Conservation (phyloP, 2,797 vertebrate genomes). For the Neostethus bicornis region DNA sequence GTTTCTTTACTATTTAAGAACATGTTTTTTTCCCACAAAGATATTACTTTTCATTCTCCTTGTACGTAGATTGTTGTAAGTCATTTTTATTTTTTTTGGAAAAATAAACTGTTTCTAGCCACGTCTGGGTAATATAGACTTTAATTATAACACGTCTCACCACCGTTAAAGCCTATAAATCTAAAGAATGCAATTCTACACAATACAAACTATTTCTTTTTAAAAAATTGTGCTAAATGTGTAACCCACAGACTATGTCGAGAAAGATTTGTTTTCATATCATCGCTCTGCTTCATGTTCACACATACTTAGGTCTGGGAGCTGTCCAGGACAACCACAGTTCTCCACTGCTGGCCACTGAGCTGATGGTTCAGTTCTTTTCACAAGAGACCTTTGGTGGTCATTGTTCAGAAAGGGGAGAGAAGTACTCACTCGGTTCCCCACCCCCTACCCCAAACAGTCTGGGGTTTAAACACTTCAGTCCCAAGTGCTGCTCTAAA, state of each 20-base stretch:
- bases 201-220: slow-evolving; percentile 55
- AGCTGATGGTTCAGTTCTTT: slow-evolving; percentile 48
- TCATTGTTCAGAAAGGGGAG: slow-evolving; percentile 52
- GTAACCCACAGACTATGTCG: slow-evolving; percentile 39
- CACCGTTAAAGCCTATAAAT: slow-evolving; percentile 25
- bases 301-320: slow-evolving; percentile 52
- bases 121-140: slow-evolving; percentile 33
- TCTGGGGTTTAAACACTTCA: slow-evolving; percentile 53
- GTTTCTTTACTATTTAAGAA: slow-evolving; percentile 31
- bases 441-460: slow-evolving; percentile 11
- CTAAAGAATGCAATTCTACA: slow-evolving; percentile 31
- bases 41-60: slow-evolving; percentile 34
- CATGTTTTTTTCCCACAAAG: slow-evolving; percentile 48
- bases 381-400: slow-evolving; percentile 59
- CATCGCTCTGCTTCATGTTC: slow-evolving; percentile 42
- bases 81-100: slow-evolving; percentile 30
- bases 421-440: slow-evolving; percentile 38
- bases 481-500: slow-evolving; percentile 40
- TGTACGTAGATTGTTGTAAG: slow-evolving; percentile 48
- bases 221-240: slow-evolving; percentile 37
- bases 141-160: slow-evolving; percentile 22
- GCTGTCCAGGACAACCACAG: slow-evolving; percentile 49
- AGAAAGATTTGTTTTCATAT: slow-evolving; percentile 42
- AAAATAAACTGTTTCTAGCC: slow-evolving; percentile 47
- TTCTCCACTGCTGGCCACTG: slow-evolving; percentile 22